Evolutionary conservation across 2,888 invertebrate species (phyloP).

Genomic region (Drosophila eohydei): DNA sequence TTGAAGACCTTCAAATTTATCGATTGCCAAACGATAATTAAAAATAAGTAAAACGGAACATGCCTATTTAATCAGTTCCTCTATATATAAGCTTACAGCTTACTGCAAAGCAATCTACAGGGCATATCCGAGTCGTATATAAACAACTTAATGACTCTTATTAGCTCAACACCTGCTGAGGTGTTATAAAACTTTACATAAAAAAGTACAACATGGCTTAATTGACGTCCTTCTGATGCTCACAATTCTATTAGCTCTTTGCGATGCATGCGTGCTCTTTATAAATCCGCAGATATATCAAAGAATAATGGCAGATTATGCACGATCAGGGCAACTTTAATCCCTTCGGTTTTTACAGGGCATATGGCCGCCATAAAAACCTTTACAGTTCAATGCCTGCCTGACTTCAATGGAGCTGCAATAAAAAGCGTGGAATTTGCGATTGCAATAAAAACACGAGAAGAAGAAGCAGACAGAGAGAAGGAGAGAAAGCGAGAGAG

Average conservation of each 20-base stretch:
- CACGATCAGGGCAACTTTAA: conserved; percentile 31
- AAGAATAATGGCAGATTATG: neutral
- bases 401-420: conserved; percentile 71
- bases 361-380: conserved; percentile 38
- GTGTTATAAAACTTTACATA: neutral
- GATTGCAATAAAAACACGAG: conserved; percentile 67
- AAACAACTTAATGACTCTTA: neutral
- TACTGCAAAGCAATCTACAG: neutral
- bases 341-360: conserved; percentile 33
- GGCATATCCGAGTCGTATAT: neutral
- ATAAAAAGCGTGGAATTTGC: conserved; percentile 60
- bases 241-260: conserved; percentile 12
- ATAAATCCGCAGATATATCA: neutral
- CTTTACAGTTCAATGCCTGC: conserved; percentile 72
- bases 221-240: neutral
- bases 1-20: no score
- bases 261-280: neutral
- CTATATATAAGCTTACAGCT: neutral
- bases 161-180: neutral
- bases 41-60: no score
- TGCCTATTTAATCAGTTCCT: no score
- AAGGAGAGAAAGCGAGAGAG: conserved; percentile 31
- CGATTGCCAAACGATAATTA: no score
- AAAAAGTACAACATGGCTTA: neutral
- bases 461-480: conserved; percentile 25